Base-by-base conservation (phyloP, 1,140 invertebrate genomes). In the Cyrtorhinus lividipennis region DNA sequence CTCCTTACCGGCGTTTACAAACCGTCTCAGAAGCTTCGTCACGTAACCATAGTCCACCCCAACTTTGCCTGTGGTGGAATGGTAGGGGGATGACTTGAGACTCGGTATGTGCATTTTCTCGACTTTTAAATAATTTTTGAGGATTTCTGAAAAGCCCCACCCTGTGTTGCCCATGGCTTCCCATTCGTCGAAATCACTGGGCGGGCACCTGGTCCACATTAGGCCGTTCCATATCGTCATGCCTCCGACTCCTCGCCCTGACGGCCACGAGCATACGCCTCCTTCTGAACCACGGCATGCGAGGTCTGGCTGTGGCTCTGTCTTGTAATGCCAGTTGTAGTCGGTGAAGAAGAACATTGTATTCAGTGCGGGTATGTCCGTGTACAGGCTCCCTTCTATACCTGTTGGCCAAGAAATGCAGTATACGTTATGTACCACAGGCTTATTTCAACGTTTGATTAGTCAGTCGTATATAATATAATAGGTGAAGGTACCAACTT, bases 161-260 rank as follows among this genome's bases (percentile, higher is more conserved):
- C 86, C 85, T 1, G 73, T 71, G 66, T 83, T 83, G 0, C 87
- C 87, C 2, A 81, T 77, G 1, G 75, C 75, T 1, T 82, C 84
- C 80, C 88, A 90, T 22, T 79, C 71, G 71, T 91, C 83, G 73
- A 85, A 91, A 67, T 91, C 87, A 10, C 72, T 72, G 2, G 78
- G 78, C 73, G 88, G 82, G 0, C 90, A 90, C 25, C 91, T 26
- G 48, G n/a, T n/a, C n/a, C n/a, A n/a, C n/a, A n/a, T n/a, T n/a
- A n/a, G n/a, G n/a, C n/a, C n/a, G n/a, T n/a, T n/a, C n/a, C n/a
- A n/a, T n/a, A n/a, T n/a, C n/a, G n/a, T n/a, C n/a, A n/a, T n/a
- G n/a, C 46, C 46, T 2, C 46, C 46, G 2, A 48, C 46, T 20
- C 46, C 46, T 20, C 46, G 46, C 23, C 46, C 46, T 13, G 46